phyloP scores from a whole-genome alignment of 2,797 vertebrate genomes.

The Scolopax rusticola region DNA sequence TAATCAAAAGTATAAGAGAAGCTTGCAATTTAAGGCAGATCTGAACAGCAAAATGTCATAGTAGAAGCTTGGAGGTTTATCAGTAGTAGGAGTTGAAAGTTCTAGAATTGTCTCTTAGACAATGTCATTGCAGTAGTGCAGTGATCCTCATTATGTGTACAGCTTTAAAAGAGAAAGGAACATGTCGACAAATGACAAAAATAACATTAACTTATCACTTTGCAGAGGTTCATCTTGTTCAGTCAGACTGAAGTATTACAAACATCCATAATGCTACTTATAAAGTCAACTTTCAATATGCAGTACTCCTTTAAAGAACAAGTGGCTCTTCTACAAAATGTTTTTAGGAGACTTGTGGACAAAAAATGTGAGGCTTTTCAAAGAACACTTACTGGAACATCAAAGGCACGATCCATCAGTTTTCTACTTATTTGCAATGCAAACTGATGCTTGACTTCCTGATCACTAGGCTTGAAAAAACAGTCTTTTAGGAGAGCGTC shows the following conservation, averaged over 20 bases:
- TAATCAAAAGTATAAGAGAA: neutral
- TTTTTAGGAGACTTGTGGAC: neutral
- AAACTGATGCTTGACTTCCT: neutral
- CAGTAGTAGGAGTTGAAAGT: neutral
- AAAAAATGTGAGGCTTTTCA: fast-evolving
- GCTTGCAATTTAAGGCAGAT: neutral
- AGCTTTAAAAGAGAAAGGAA: neutral
- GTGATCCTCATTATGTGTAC: neutral
- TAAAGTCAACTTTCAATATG: neutral
- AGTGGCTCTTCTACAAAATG: neutral
- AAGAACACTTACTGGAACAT: neutral
- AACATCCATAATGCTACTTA: neutral
- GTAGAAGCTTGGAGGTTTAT: neutral
- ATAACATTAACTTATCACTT: neutral
- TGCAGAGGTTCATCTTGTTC: neutral
- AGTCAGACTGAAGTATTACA: neutral
- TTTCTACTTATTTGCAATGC: neutral
- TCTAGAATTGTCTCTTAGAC: neutral
- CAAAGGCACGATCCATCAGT: neutral
- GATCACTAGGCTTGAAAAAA: neutral
- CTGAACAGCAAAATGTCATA: neutral
- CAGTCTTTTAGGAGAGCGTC: neutral
- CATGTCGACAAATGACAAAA: neutral
- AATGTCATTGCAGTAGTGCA: neutral
- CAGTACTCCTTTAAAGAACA: neutral